Evolutionary conservation across 2,113 vertebrate species (phyloP), one percentile per base, ranked within the genome.

Genomic region (Martes martes): DNA sequence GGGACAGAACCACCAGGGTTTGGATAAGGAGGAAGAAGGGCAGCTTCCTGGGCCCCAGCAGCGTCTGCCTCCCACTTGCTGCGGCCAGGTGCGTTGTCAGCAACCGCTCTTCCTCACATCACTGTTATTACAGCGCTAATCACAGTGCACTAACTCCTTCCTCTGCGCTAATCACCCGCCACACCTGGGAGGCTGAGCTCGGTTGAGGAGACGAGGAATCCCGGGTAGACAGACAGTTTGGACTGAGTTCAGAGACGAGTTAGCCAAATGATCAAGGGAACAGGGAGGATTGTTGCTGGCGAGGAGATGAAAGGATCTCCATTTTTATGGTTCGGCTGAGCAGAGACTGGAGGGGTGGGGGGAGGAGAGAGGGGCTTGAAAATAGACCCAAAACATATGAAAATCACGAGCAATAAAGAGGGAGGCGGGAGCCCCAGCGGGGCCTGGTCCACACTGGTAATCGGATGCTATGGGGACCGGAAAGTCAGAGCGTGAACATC

Each of bases 171-270:
- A 97, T 95, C 96, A 87, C 14, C 93, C 26, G 0, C 96, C 92
- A 85, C 98, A 97, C 97, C 97, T 98, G 98, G 93, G 91, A 97
- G 73, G 26, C 96, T 81, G 97, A 73, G 94, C 94, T 39, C 2
- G 33, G 93, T 4, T 9, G 81, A 91, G 93, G 94, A 98, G 96
- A 96, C 11, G 24, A 50, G 95, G 95, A 88, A 95, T 93, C 97
- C 78, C 1, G 1, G 23, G 74, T 10, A 97, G 88, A 96, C 97
- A 98, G 98, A 97, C 98, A 91, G 96, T 81, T 84, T 98, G 98
- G 98, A 96, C 45, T 0, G 67, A 97, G 97, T 98, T 98, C 97
- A 98, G 97, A 98, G 96, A 86, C 94, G 8, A 90, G 95, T 36
- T 14, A 59, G 82, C 93, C 96, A 63, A 73, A 86, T 19, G 94